A percentile compares a stretch with the other conserved stretches of the same genome.
phyloP scores from a whole-genome alignment of 2,797 vertebrate genomes.

The Pteronotus mesoamericanus region DNA sequence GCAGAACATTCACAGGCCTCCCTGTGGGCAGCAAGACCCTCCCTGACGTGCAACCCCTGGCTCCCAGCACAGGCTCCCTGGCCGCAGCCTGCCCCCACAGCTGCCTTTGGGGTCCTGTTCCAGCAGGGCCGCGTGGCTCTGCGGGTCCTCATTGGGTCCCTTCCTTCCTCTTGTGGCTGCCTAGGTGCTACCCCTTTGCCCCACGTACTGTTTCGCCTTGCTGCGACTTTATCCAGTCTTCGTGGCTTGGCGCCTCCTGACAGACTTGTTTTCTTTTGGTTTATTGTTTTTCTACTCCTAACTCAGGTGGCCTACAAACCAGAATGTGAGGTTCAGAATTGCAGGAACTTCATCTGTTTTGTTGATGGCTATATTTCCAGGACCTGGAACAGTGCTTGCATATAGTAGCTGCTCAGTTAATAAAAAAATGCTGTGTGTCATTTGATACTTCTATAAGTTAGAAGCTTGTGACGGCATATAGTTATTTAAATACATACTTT shows the following conservation, averaged over 20 bases:
- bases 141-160: background rate
- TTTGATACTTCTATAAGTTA: background rate
- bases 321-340: background rate
- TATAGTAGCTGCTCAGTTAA: background rate
- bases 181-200: too few species aligned
- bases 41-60: fast-evolving
- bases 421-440: background rate
- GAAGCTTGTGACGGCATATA: background rate
- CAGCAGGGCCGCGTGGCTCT: background rate
- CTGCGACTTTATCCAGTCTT: background rate
- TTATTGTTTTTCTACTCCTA: background rate
- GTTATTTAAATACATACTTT: background rate
- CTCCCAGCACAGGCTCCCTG: background rate
- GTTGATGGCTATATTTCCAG: background rate
- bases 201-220: background rate
- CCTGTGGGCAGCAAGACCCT: background rate
- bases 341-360: background rate
- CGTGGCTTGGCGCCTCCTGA: background rate
- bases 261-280: background rate
- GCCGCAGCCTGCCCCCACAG: background rate
- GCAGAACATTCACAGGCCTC: background rate
- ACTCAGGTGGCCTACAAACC: background rate
- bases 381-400: background rate
- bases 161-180: background rate
- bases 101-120: background rate